Conservation (phyloP, 2,797 vertebrate species). For the Lateolabrax maculatus region DNA sequence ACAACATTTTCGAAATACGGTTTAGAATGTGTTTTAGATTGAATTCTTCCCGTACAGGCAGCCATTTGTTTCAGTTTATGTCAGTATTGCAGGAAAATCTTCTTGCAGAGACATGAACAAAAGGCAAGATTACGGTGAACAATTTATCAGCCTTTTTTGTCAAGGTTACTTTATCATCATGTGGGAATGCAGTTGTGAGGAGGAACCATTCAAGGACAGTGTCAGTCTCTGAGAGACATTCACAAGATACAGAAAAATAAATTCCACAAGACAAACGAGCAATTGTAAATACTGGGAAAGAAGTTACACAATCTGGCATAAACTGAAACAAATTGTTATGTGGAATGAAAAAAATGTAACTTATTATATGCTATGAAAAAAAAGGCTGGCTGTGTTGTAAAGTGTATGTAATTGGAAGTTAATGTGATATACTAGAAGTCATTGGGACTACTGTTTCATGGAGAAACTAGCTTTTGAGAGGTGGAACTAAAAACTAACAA, state of each 20-base stretch:
- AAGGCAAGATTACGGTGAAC: background rate
- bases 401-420: background rate
- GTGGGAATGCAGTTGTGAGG: background rate
- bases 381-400: background rate
- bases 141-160: background rate
- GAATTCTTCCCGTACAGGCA: background rate
- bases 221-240: background rate
- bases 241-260: background rate
- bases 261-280: background rate
- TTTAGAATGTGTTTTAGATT: background rate
- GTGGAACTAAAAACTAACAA: background rate
- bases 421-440: background rate
- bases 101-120: background rate
- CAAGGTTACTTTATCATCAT: background rate
- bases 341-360: background rate
- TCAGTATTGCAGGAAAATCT: background rate
- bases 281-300: background rate
- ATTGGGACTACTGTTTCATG: background rate
- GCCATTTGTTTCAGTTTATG: background rate
- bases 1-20: background rate
- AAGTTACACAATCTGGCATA: background rate
- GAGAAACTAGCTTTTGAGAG: background rate
- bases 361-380: background rate
- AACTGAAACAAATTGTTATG: background rate
- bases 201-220: background rate